Conservation (phyloP, 2,113 vertebrate species). For the Craseonycteris thonglongyai region DNA sequence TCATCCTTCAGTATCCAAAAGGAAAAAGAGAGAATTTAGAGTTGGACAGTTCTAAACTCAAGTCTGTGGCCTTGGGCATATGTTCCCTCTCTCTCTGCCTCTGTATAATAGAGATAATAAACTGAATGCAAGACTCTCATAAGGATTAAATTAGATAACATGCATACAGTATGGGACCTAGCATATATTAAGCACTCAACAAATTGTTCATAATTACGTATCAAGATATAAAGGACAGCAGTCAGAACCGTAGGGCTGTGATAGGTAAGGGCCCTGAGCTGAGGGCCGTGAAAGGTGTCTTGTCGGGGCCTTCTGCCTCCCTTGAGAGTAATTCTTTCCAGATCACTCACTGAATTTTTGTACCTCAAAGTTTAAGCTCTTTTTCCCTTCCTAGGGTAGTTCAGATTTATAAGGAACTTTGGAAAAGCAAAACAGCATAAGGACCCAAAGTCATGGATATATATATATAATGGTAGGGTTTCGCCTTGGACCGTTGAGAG, state of each 20-base stretch:
- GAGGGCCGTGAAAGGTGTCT: accelerated
- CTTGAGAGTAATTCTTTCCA: no score
- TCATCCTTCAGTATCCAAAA: neutral
- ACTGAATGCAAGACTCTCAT: neutral
- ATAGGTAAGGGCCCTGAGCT: no score
- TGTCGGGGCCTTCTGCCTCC: neutral
- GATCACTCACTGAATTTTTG: neutral
- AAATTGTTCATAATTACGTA: neutral
- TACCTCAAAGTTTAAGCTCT: neutral
- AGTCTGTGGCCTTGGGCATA: neutral
- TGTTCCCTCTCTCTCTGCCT: neutral
- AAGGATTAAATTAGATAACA: neutral
- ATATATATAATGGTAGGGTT: neutral
- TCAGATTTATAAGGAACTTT: neutral
- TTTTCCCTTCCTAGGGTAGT: neutral
- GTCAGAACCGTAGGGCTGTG: neutral
- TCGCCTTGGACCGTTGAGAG: neutral
- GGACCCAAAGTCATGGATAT: neutral
- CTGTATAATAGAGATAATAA: neutral
- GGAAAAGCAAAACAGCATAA: neutral
- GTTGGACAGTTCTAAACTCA: neutral
- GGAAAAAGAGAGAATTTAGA: neutral
- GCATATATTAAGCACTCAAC: neutral
- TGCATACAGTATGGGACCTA: neutral
- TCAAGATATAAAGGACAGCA: neutral